Evolutionary conservation across 53 echinoderm and acorn worm genomes (phyloP).

Genomic region (Temnopleurus reevesii): DNA sequence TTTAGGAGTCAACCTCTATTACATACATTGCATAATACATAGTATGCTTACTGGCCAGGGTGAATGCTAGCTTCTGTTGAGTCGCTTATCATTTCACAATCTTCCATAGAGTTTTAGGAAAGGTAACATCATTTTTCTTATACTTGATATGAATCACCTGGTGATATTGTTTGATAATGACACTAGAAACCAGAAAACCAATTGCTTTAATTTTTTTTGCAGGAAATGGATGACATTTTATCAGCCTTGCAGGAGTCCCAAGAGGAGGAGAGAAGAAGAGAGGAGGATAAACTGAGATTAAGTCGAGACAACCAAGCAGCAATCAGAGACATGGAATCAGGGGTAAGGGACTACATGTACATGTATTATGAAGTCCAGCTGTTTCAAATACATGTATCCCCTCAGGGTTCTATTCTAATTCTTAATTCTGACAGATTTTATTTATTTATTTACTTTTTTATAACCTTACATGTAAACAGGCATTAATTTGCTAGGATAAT

Average conservation of each 20-base stretch:
- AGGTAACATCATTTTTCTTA: background rate
- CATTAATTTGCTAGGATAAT: too few species aligned
- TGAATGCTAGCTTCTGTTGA: too few species aligned
- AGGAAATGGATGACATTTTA: constrained; percentile 93
- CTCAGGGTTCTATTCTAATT: too few species aligned
- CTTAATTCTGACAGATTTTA: too few species aligned
- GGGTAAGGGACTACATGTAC: constrained; percentile 64
- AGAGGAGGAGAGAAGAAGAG: constrained; percentile 82
- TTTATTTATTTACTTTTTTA: too few species aligned
- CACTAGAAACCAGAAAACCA: background rate
- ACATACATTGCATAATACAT: too few species aligned
- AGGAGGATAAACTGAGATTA: constrained; percentile 83
- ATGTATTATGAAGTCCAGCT: too few species aligned
- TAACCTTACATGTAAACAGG: too few species aligned
- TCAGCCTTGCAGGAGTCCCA: constrained; percentile 75
- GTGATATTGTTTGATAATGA: too few species aligned
- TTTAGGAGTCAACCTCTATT: too few species aligned
- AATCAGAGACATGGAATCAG: constrained; percentile 86
- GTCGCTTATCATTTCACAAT: background rate
- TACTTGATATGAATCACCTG: background rate
- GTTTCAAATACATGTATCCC: background rate
- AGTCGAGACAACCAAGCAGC: constrained; percentile 86
- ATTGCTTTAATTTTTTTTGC: background rate
- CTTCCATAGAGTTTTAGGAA: background rate
- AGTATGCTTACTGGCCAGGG: too few species aligned